Base-by-base conservation (phyloP, 2,113 vertebrate species). In the Desmodus rotundus region DNA sequence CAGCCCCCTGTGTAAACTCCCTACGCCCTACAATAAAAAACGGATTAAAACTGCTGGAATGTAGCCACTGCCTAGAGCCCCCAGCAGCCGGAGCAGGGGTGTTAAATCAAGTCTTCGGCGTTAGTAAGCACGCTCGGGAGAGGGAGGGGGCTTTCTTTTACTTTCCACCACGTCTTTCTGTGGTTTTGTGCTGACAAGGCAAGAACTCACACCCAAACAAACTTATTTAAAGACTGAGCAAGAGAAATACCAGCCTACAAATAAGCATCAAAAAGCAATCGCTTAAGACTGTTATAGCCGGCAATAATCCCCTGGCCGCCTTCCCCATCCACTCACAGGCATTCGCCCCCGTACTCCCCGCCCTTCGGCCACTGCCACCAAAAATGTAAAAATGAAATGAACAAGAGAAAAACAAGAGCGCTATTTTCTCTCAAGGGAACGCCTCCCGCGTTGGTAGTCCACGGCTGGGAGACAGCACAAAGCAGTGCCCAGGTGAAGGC, bases 41-140 rank as follows among this genome's bases (percentile, higher is more conserved):
- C 95, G 96, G 97, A 97, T 98, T 97, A 97, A 97, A 97, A 96
- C 95, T 96, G 89, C 91, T 97, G 98, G 97, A 97, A 97, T 98
- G 98, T 95, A 96, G 95, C 96, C 97, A 87, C 92, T 65, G 94
- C 80, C 93, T 73, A 31, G 87, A 96, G 92, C 52, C 94, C 92
- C 90, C 82, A 78, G 94, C 91, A 72, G 85, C 89, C 83, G 4
- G 31, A 28, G 81, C 80, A 91, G 86, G 92, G 67, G 76, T 87
- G 96, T 92, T 80, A 84, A 87, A 95, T 88, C 92, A 68, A 94
- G 95, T 83, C 92, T 83, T 80, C 3, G 93, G 89, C 77, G 50
- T 93, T 92, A 81, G 96, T 93, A 92, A 92, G 96, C 58, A 74
- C 28, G 50, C 68, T 61, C 33, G 16, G 22, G 86, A 73, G 78